Conservation (phyloP, 2,888 invertebrate species). For the Oxyteleia sp. region DNA sequence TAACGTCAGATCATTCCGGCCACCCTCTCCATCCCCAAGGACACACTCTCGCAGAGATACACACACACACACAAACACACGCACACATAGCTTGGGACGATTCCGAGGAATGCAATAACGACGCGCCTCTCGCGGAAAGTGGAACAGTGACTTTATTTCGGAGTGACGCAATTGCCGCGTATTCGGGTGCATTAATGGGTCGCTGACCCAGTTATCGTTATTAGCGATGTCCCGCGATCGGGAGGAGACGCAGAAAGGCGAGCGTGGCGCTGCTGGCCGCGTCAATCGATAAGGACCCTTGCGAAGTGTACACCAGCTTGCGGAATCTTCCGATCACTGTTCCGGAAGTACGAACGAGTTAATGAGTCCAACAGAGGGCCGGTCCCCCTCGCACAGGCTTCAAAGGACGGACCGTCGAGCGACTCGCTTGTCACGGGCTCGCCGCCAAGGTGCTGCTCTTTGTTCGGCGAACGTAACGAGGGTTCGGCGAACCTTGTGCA, state of each 20-base stretch:
- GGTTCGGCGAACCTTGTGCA: conserved; percentile 1
- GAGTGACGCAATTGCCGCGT: conserved; percentile 48
- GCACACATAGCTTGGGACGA: conserved; percentile 9
- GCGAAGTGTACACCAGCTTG: conserved; percentile 40
- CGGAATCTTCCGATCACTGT: conserved; percentile 45
- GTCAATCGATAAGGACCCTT: conserved; percentile 58
- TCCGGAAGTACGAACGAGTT: conserved; percentile 54
- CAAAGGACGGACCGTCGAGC: conserved; percentile 6
- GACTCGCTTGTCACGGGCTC: no score
- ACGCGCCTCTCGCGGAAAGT: conserved; percentile 22
- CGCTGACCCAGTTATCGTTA: conserved; percentile 48
- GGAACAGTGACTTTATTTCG: conserved; percentile 58
- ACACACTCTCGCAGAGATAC: conserved; percentile 16
- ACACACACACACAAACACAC: neutral
- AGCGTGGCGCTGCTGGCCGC: conserved; percentile 25
- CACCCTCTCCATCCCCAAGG: conserved; percentile 36
- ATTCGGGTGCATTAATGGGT: conserved; percentile 48
- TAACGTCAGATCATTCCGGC: conserved; percentile 24
- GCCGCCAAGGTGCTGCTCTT: no score
- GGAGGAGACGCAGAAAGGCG: conserved; percentile 11
- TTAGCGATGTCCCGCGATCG: conserved; percentile 35
- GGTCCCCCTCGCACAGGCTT: conserved; percentile 12
- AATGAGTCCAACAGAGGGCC: conserved; percentile 47
- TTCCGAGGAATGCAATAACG: conserved; percentile 27
- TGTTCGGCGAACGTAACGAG: neutral